Conservation (phyloP, 1,140 invertebrate genomes). For the Drosophila mauritiana region DNA sequence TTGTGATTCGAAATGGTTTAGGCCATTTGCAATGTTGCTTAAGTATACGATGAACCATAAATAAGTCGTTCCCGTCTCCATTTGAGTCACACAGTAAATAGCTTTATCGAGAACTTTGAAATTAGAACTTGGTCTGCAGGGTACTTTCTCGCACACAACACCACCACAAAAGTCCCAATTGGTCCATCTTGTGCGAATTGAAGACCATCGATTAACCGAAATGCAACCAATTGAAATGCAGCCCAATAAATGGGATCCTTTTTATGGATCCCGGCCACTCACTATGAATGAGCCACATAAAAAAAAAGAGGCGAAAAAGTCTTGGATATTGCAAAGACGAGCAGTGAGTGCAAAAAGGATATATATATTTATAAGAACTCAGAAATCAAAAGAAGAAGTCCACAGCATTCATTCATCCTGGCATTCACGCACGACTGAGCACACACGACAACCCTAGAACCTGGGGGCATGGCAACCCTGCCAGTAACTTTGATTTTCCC, state of each 20-base stretch:
- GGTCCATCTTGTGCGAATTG: background rate
- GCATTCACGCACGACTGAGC: conserved; percentile 28
- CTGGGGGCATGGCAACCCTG: conserved; percentile 11
- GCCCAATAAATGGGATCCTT: conserved; percentile 16
- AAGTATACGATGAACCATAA: too few relatives aligned
- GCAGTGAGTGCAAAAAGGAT: conserved; percentile 18
- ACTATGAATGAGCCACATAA: conserved; percentile 14
- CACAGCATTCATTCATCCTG: conserved; percentile 8
- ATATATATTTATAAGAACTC: background rate
- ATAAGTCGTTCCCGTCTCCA: too few relatives aligned
- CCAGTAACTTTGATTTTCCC: conserved; percentile 24
- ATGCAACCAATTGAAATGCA: conserved; percentile 16
- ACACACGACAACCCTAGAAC: conserved; percentile 34
- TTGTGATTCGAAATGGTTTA: too few relatives aligned
- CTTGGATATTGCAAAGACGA: conserved; percentile 4
- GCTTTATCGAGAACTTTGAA: background rate
- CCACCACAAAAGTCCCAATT: background rate
- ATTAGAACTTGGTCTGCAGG: background rate
- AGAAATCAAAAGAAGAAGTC: conserved; percentile 1
- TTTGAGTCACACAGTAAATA: background rate
- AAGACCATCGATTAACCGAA: conserved; percentile 6
- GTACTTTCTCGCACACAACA: background rate
- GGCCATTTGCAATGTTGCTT: too few relatives aligned
- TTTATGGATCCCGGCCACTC: conserved; percentile 10
- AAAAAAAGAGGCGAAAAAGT: background rate